Evolutionary conservation across 2,113 vertebrate species (phyloP), one percentile per base, ranked within the genome.

Genomic region (Megaleporinus macrocephalus): DNA sequence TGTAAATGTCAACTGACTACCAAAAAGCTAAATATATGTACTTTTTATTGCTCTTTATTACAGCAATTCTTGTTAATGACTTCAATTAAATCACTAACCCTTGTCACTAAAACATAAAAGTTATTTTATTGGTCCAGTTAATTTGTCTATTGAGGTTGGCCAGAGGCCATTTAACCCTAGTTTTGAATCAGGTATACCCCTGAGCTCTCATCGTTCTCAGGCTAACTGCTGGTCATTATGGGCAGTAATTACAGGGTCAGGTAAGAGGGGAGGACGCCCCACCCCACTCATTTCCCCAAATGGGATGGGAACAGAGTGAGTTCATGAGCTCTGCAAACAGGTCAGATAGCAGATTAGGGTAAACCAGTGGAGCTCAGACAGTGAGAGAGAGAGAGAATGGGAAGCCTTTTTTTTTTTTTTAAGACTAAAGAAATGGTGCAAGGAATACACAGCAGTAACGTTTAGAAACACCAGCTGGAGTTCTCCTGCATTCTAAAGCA

Each of bases 201-300:
- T 36, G 30, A 41, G 30, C 65, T 68, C 65, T 68, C 36, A 3
- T 27, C 7, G 4, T 70, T 20, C 26, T 29, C 36, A 12, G 10
- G n/a, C 16, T 62, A 30, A 61, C 66, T 72, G 4, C 26, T 51
- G 70, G 70, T 22, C n/a, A 53, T 16, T 36, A 29, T 11, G 7
- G 33, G 0, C 30, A 49, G 57, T 73, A 73, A 80, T 80, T 51
- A 80, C 71, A 65, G 69, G 78, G 36, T 72, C 41, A 49, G 29
- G 68, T 18, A 41, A 49, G 65, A 57, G 30, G 47, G 27, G 76
- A 61, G 33, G 27, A 47, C 0, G 10, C 59, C 66, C 59, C 55
- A 29, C 27, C 41, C 27, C n/a, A 24, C 57, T 73, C 22, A 53
- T 80, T 80, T 80, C 69, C 29, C 44, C 30, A 41, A 53, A 70